Conservation (phyloP, 2,113 vertebrate genomes). For the Heterocephalus glaber region DNA sequence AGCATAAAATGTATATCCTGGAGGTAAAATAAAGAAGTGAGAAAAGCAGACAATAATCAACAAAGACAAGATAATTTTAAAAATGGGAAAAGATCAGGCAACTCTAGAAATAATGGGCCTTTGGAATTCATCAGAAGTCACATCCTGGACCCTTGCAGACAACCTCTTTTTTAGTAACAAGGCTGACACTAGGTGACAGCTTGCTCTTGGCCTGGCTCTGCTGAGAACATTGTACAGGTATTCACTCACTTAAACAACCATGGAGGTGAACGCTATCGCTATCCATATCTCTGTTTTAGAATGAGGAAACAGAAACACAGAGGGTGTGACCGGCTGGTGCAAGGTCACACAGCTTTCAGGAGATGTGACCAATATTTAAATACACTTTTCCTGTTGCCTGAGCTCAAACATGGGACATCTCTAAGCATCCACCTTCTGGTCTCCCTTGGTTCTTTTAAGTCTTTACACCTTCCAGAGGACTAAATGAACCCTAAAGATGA, state of each 20-base stretch:
- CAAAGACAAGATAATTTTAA: neutral
- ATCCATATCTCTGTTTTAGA: neutral
- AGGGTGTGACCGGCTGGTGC: neutral
- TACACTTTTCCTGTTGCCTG: neutral
- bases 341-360: neutral
- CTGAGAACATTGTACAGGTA: neutral
- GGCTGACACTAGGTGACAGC: neutral
- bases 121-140: neutral
- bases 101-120: neutral
- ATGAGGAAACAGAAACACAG: conserved; percentile 11
- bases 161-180: neutral
- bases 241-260: neutral
- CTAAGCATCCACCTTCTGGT: neutral
- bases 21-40: neutral
- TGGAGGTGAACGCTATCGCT: neutral
- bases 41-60: neutral
- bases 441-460: neutral
- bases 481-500: neutral
- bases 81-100: neutral
- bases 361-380: neutral
- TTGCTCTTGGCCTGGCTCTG: neutral
- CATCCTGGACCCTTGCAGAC: rapidly evolving
- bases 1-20: neutral
- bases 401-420: neutral
- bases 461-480: neutral